phyloP scores from a whole-genome alignment of 2,888 invertebrate genomes.

The Aleiodes leptofemur region DNA sequence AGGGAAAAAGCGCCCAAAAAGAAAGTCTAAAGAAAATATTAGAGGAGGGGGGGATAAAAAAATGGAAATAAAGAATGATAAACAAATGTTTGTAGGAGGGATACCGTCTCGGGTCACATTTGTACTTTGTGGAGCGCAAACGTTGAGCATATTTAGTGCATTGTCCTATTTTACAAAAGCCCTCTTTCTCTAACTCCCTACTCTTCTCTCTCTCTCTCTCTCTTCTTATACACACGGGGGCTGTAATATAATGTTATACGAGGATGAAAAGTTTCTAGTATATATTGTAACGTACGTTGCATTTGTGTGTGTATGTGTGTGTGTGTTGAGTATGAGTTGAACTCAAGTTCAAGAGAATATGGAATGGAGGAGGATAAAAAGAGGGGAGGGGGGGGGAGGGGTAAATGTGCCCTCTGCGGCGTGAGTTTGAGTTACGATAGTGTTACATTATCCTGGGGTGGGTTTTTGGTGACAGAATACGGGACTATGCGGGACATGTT shows the following conservation, averaged over 20 bases:
- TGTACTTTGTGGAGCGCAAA: constrained; percentile 54
- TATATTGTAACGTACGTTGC: background rate
- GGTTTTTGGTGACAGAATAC: constrained; percentile 58
- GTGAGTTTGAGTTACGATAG: constrained; percentile 59
- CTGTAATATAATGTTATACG: constrained; percentile 63
- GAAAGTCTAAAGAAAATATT: background rate
- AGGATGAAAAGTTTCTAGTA: constrained; percentile 36
- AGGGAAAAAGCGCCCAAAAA: no score
- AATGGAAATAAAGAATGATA: constrained; percentile 46
- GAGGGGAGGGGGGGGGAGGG: background rate
- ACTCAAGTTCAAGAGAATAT: constrained; percentile 35
- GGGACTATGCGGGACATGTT: constrained; percentile 27
- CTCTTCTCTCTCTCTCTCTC: constrained; percentile 31
- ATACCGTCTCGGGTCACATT: constrained; percentile 54
- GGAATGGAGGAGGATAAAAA: constrained; percentile 43
- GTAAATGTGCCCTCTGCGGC: constrained; percentile 14
- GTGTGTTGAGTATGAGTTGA: background rate
- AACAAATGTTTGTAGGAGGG: constrained; percentile 54
- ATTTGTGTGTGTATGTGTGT: background rate
- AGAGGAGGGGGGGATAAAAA: background rate
- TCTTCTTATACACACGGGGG: constrained; percentile 26
- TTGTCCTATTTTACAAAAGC: constrained; percentile 66
- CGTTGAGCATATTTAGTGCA: constrained; percentile 64
- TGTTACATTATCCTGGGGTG: constrained; percentile 64
- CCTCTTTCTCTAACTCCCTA: constrained; percentile 14